Evolutionary conservation across 2,797 vertebrate genomes (phyloP), one percentile per base, ranked within the genome.

Genomic region (Sandelia bainsii): DNA sequence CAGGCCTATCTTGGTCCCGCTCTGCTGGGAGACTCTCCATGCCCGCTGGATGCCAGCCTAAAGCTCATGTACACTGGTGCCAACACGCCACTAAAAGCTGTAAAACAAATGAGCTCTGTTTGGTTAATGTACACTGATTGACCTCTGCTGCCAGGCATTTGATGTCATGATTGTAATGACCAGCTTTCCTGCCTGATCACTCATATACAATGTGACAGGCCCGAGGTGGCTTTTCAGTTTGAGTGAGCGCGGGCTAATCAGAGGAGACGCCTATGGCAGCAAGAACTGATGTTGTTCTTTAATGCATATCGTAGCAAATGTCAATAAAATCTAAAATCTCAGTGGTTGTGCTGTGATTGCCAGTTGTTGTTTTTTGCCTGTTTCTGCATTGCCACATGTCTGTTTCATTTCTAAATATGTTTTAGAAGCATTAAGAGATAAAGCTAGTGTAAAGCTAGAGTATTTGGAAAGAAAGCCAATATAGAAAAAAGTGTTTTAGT

Each of bases 61-160:
- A 84, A 86, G 79, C 86, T 81, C 53, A 19, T 80, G 84, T 85
- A 63, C 13, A 14, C 73, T 1, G 40, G 81, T 89, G 92, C 93
- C 94, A 94, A 86, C 87, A 72, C 53, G 62, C 84, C 90, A 84
- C 85, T 90, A 91, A 92, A 88, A 89, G 94, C 93, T 92, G 85
- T 89, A 89, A 90, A 93, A 93, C 92, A 93, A 93, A 94, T 83
- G 87, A 85, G 89, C 84, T 83, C 79, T 84, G 91, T 92, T 91
- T 90, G 92, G 86, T 92, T 92, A 91, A 92, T 91, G 91, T 75
- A 83, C 82, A 80, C 75, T 87, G 89, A 91, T 91, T 90, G 91
- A 92, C 91, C 90, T 85, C 88, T 57, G 89, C 88, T 88, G 93
- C 89, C 92, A 87, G 87, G 53, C 84, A 77, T 85, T 83, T 88